These are phyloP conservation scores for Nematolebias whitei DNA, from an alignment of 2,113 vertebrate species.

Conservation along the genomic window DNA sequence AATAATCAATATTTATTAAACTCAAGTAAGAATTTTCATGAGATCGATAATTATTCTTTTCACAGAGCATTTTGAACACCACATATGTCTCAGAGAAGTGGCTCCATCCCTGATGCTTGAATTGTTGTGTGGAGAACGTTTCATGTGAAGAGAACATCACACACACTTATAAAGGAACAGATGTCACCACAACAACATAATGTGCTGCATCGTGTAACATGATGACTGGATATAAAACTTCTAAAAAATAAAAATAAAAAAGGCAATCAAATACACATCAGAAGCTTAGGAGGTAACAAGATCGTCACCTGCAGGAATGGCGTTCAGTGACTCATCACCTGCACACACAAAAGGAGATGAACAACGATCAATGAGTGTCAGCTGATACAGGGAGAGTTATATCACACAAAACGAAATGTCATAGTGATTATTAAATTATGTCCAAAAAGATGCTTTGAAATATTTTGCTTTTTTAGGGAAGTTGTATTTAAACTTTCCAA, in stretches of 20 bases:
- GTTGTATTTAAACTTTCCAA: too few relatives aligned
- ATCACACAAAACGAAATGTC: neutral
- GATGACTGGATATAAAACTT: conserved; percentile 31
- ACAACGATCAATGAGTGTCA: conserved; percentile 34
- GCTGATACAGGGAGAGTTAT: conserved; percentile 20
- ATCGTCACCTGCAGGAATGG: conserved; percentile 72
- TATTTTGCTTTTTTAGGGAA: neutral
- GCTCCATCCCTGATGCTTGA: conserved; percentile 15
- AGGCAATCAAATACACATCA: conserved; percentile 38
- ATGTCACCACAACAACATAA: conserved; percentile 21
- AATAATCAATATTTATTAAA: too few relatives aligned
- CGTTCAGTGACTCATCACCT: conserved; percentile 75
- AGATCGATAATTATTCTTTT: too few relatives aligned
- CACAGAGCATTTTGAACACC: neutral
- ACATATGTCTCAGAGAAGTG: neutral
- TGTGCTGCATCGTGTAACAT: conserved; percentile 12
- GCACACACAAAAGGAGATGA: conserved; percentile 46
- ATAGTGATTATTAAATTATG: too few relatives aligned
- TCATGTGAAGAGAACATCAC: neutral
- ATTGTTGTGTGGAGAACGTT: neutral
- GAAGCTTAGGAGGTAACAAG: conserved; percentile 12
- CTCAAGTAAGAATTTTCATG: too few relatives aligned
- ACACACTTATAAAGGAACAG: conserved; percentile 12
- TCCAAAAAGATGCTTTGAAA: neutral
- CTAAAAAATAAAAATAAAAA: neutral